These are phyloP conservation scores for Bactericera cockerelli DNA, from an alignment of 1,140 invertebrate genomes.

Conservation along the genomic window DNA sequence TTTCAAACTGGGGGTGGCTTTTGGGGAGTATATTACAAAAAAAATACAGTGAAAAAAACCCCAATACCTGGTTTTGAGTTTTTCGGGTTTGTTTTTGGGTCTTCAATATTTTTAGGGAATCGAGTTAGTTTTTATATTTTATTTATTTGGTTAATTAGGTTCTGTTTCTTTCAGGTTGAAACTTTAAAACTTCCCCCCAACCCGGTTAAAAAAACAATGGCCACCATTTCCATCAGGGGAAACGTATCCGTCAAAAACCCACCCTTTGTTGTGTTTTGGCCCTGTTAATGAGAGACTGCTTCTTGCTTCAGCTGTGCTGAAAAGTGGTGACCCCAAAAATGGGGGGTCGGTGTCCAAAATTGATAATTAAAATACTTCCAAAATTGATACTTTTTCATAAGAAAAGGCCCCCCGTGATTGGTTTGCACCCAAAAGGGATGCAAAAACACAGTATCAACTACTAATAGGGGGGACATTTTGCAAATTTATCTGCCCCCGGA, in stretches of 20 bases:
- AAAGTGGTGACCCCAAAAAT: constrained; percentile 84
- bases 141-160: no score
- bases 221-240: background rate
- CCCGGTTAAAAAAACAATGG: no score
- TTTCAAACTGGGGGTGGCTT: no score
- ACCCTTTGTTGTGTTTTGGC: constrained; percentile 65
- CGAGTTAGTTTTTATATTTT: no score
- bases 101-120: no score
- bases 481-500: constrained; percentile 30
- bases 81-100: no score
- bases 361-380: constrained; percentile 1
- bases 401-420: constrained; percentile 65
- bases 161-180: no score
- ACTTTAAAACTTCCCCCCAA: no score
- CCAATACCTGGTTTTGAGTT: no score
- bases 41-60: no score
- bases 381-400: constrained; percentile 38
- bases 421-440: constrained; percentile 86
- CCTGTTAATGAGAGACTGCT: constrained; percentile 66
- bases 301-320: constrained; percentile 67
- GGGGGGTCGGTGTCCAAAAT: constrained; percentile 39
- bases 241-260: constrained; percentile 41
- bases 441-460: constrained; percentile 70
- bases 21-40: no score
- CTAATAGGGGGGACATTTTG: constrained; percentile 68